Evolutionary conservation across 2,888 invertebrate genomes (phyloP).

Genomic region (Osmoderma eremita): DNA sequence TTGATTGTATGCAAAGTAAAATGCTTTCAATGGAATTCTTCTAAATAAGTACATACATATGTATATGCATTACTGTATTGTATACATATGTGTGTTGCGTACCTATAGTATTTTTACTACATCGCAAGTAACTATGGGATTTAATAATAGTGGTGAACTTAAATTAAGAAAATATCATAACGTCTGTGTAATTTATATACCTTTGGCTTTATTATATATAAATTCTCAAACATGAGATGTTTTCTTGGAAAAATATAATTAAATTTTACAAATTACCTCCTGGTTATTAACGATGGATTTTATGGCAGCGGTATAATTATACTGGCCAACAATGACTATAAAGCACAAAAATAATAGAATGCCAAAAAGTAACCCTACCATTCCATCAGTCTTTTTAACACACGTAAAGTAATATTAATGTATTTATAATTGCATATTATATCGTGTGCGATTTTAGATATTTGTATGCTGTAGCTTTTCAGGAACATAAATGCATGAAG

Average conservation of each 20-base stretch:
- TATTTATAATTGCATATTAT: neutral
- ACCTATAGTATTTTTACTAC: too few species aligned
- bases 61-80: too few species aligned
- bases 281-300: neutral
- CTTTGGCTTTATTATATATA: slow-evolving; percentile 10
- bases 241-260: slow-evolving; percentile 26
- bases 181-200: neutral
- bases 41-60: too few species aligned
- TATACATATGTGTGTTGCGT: too few species aligned
- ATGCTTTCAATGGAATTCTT: too few species aligned
- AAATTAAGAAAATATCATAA: slow-evolving; percentile 43
- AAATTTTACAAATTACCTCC: slow-evolving; percentile 13
- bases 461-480: too few species aligned
- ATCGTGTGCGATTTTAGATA: too few species aligned
- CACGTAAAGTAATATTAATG: neutral
- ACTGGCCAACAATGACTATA: slow-evolving; percentile 3
- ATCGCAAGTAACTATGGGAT: neutral
- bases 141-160: slow-evolving; percentile 42
- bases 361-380: neutral
- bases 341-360: slow-evolving; percentile 8
- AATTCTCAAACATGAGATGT: slow-evolving; percentile 7
- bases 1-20: too few species aligned
- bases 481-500: too few species aligned
- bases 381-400: neutral
- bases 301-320: neutral